Evolutionary conservation across 23 tunicate species (phyloP).

Genomic region (Halocynthia aurantium): DNA sequence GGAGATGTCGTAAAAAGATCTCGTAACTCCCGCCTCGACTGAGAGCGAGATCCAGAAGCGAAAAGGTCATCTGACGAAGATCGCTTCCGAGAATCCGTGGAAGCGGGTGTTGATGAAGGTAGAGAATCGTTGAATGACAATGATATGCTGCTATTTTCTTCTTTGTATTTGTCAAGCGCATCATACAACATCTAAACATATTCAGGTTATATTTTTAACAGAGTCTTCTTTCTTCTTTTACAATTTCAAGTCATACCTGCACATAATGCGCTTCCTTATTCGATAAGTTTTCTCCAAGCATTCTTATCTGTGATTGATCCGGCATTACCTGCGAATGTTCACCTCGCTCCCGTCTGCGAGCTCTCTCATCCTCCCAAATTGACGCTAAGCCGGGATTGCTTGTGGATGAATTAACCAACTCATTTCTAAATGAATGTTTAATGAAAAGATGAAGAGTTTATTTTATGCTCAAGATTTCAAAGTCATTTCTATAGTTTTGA

Average conservation of each 20-base stretch:
- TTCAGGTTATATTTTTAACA: background rate
- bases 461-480: too few relatives aligned
- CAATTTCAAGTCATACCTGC: slow-evolving; percentile 18
- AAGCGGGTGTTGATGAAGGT: slow-evolving; percentile 2
- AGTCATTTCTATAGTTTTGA: too few relatives aligned
- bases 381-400: slow-evolving; percentile 71
- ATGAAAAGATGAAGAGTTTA: background rate
- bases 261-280: slow-evolving; percentile 33
- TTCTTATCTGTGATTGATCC: slow-evolving; percentile 19
- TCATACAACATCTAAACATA: slow-evolving; percentile 15
- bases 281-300: slow-evolving; percentile 8
- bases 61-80: too few relatives aligned
- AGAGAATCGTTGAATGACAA: slow-evolving; percentile 10
- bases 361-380: slow-evolving; percentile 83
- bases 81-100: background rate
- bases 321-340: slow-evolving; percentile 42
- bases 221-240: background rate
- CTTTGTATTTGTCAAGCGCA: slow-evolving; percentile 21
- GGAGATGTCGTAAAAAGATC: slow-evolving; percentile 12
- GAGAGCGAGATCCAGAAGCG: background rate
- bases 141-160: slow-evolving; percentile 15
- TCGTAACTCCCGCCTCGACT: background rate
- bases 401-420: slow-evolving; percentile 16
- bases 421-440: slow-evolving; percentile 27
- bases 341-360: slow-evolving; percentile 30